A percentile compares a stretch with the other conserved stretches of the same genome.
phyloP scores from a whole-genome alignment of 37 sponge, comb jelly and placozoan species.

The Chondrilla cf. caribensis region DNA sequence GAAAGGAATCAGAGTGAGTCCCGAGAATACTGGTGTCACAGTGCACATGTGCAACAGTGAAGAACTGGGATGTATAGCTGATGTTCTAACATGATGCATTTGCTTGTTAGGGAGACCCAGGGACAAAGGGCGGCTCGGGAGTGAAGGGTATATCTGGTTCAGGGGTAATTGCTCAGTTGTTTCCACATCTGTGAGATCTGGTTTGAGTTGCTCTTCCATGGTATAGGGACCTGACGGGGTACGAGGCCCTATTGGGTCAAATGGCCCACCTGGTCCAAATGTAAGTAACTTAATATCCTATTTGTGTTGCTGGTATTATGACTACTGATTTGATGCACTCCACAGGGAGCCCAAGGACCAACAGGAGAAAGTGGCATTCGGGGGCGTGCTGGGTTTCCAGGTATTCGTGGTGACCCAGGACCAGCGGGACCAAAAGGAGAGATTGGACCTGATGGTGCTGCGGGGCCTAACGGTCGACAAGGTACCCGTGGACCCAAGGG shows the following conservation, averaged over 20 bases:
- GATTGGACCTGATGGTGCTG: neutral
- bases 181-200: no score
- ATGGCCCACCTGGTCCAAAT: neutral
- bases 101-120: neutral
- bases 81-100: neutral
- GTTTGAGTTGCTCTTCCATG: no score
- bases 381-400: neutral
- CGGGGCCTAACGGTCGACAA: neutral
- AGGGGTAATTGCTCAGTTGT: neutral
- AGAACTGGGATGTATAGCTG: no score
- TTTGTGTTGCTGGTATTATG: neutral
- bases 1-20: neutral
- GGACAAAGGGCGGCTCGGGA: neutral
- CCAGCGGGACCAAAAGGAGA: neutral
- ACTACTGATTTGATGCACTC: no score
- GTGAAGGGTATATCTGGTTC: neutral
- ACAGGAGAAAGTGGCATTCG: neutral
- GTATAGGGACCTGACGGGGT: neutral
- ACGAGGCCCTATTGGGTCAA: neutral
- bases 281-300: neutral
- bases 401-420: slow-evolving; percentile 1
- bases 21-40: no score
- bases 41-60: no score
- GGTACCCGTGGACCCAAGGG: neutral
- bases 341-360: neutral